phyloP scores from a whole-genome alignment of 1,140 invertebrate genomes.

The Galleria mellonella region DNA sequence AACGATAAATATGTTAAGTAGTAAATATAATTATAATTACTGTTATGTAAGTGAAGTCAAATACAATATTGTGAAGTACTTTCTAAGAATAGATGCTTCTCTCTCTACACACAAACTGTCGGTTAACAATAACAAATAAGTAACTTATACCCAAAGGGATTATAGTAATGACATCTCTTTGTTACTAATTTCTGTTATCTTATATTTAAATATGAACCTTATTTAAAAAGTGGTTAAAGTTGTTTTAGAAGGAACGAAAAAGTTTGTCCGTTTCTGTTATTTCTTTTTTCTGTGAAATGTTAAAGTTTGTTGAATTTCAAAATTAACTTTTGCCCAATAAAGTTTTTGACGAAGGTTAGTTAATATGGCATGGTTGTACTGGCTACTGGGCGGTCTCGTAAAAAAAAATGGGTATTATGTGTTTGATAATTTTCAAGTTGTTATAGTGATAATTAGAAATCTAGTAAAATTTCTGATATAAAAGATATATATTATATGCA shows the following conservation, averaged over 20 bases:
- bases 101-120: constrained; percentile 1
- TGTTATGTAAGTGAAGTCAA: too few relatives aligned
- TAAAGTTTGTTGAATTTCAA: constrained; percentile 7
- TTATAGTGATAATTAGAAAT: too few relatives aligned
- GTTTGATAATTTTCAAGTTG: background rate
- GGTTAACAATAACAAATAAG: constrained; percentile 29
- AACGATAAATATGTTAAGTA: too few relatives aligned
- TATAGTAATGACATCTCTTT: constrained; percentile 42
- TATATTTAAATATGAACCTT: background rate
- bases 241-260: too few relatives aligned
- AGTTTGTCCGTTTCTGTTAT: too few relatives aligned
- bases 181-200: constrained; percentile 14
- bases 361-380: constrained; percentile 22
- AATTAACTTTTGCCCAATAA: constrained; percentile 47
- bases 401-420: constrained; percentile 30
- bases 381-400: constrained; percentile 45
- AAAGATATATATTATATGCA: too few relatives aligned
- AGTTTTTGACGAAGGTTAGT: constrained; percentile 29
- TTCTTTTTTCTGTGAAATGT: too few relatives aligned
- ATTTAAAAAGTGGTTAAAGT: too few relatives aligned
- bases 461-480: background rate
- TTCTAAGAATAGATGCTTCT: background rate
- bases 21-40: too few relatives aligned
- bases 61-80: background rate
- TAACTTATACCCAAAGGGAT: constrained; percentile 32